These are phyloP conservation scores for Spialia ferax DNA, from an alignment of 2,888 invertebrate species.

Conservation along the genomic window DNA sequence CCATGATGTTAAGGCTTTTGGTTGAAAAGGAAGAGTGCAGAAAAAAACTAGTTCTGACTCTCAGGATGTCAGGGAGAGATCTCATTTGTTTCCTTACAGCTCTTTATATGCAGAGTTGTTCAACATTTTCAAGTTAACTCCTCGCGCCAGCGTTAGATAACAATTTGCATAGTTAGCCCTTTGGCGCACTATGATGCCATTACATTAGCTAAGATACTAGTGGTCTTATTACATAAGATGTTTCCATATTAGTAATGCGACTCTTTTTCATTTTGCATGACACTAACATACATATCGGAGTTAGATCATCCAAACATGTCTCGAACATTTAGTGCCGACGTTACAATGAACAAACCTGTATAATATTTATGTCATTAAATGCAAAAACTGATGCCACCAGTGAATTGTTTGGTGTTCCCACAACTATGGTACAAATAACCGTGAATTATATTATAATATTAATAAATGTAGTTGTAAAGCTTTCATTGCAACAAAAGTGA, in stretches of 20 bases:
- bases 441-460: constrained; percentile 56
- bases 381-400: constrained; percentile 40
- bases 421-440: constrained; percentile 73
- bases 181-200: constrained; percentile 52
- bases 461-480: constrained; percentile 54
- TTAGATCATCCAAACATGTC: constrained; percentile 32
- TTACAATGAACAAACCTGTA: constrained; percentile 13
- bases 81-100: background rate
- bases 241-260: constrained; percentile 43
- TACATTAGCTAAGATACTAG: constrained; percentile 49
- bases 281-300: constrained; percentile 65
- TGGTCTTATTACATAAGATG: constrained; percentile 48
- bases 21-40: background rate
- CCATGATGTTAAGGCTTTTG: constrained; percentile 5
- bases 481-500: constrained; percentile 50
- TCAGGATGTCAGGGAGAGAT: background rate
- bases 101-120: background rate
- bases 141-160: constrained; percentile 17
- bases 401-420: constrained; percentile 51
- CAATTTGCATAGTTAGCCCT: constrained; percentile 12
- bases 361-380: constrained; percentile 20
- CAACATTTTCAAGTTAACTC: background rate
- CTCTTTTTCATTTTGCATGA: constrained; percentile 48
- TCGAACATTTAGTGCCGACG: constrained; percentile 12
- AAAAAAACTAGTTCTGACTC: background rate